Conservation (phyloP, 2,797 vertebrate genomes). For the Sorex maritimensis region DNA sequence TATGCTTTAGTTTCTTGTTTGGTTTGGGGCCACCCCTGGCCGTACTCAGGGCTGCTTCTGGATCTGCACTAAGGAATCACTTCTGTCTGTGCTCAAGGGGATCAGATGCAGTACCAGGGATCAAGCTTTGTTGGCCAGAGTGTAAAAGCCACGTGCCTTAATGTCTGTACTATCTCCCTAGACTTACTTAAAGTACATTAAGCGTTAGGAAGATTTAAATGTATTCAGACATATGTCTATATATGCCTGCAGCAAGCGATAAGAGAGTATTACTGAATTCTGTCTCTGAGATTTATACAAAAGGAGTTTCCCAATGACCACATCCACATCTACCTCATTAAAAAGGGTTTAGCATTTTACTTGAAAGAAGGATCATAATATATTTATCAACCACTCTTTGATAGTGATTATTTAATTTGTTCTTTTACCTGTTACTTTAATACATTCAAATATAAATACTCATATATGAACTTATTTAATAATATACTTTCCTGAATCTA, state of each 20-base stretch:
- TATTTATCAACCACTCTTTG: background rate
- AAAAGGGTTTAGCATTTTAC: background rate
- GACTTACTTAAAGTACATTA: background rate
- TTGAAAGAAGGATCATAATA: background rate
- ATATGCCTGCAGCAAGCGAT: no score
- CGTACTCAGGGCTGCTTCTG: no score
- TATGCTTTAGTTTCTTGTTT: no score
- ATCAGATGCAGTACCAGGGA: no score
- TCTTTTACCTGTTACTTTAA: background rate
- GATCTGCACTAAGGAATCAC: no score
- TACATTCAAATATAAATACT: background rate
- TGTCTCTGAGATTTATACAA: background rate
- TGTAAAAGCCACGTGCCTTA: no score
- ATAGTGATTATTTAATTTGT: background rate
- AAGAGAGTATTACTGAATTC: background rate
- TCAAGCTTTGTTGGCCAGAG: no score
- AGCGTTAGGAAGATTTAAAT: background rate
- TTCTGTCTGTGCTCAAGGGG: no score
- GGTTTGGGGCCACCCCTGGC: no score
- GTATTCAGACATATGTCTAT: background rate
- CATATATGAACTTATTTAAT: background rate
- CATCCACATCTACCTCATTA: background rate
- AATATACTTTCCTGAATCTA: no score
- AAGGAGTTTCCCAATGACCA: background rate
- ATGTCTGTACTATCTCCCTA: no score